These are phyloP conservation scores for Synergus japonicus DNA, from an alignment of 2,888 invertebrate genomes.

Conservation along the genomic window DNA sequence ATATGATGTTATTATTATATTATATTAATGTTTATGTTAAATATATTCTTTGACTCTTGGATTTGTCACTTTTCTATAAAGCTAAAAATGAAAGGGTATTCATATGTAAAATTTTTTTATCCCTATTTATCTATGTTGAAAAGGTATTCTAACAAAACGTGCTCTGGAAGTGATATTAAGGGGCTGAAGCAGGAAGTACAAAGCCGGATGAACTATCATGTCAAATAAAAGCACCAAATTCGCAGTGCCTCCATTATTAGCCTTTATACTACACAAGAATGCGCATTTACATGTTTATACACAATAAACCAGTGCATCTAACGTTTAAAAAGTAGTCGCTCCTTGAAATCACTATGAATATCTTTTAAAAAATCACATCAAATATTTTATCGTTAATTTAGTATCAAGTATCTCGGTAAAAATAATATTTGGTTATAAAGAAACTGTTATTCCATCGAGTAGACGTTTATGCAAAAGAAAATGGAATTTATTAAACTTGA, in stretches of 20 bases:
- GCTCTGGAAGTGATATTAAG: background rate
- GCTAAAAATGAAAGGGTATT: background rate
- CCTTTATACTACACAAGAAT: background rate
- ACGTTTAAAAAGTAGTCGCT: background rate
- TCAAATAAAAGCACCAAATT: background rate
- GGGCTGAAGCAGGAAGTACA: background rate
- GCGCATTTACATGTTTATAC: background rate
- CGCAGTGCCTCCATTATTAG: background rate
- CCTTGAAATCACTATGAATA: background rate
- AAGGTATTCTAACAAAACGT: background rate
- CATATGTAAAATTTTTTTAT: background rate
- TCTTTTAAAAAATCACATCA: background rate
- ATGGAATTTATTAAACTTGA: background rate
- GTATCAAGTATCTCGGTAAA: background rate
- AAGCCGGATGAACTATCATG: background rate
- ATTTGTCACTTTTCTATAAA: background rate
- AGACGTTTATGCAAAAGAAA: background rate
- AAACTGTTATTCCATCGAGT: background rate
- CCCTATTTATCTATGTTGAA: background rate
- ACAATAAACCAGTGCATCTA: background rate
- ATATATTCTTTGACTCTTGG: background rate
- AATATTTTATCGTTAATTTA: background rate
- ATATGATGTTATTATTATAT: too few relatives aligned
- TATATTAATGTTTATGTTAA: background rate
- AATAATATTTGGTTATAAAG: background rate